These are phyloP conservation scores for Hypocryptadius cinnamomeus DNA, from an alignment of 2,113 vertebrate genomes.

Conservation along the genomic window DNA sequence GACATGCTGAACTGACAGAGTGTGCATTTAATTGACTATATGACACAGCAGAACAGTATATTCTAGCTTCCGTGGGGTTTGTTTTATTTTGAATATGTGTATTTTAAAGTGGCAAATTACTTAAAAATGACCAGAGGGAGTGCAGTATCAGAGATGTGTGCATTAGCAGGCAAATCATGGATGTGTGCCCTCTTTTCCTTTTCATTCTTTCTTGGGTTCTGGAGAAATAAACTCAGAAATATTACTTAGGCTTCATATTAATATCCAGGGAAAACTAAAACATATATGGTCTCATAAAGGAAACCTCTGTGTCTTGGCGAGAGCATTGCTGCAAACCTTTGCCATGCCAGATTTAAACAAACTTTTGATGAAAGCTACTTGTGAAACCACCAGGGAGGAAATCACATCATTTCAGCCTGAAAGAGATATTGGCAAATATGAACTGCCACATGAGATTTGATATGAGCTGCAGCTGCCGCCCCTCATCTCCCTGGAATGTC, in stretches of 20 bases:
- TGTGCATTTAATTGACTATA: background rate
- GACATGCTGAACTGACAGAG: background rate
- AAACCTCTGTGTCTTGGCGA: background rate
- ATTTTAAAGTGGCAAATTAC: background rate
- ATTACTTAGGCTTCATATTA: background rate
- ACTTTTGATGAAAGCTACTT: conserved; percentile 4
- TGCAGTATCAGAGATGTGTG: background rate
- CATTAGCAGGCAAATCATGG: background rate
- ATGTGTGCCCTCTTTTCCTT: background rate
- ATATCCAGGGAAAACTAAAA: background rate
- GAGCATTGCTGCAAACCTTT: background rate
- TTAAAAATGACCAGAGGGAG: background rate
- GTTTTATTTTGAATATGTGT: background rate
- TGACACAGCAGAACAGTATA: background rate
- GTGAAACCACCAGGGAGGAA: background rate
- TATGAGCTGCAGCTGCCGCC: background rate
- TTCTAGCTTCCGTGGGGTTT: background rate
- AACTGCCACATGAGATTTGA: conserved; percentile 2
- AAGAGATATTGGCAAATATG: conserved; percentile 13
- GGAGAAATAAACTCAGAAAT: background rate
- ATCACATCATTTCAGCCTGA: background rate
- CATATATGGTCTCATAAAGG: background rate
- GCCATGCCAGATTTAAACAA: background rate
- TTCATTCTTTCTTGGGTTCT: background rate
- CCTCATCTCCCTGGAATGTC: background rate